A percentile compares a stretch with the other conserved stretches of the same genome.
Conservation (phyloP, 2,113 vertebrate species). For the Malurus cyaneus region DNA sequence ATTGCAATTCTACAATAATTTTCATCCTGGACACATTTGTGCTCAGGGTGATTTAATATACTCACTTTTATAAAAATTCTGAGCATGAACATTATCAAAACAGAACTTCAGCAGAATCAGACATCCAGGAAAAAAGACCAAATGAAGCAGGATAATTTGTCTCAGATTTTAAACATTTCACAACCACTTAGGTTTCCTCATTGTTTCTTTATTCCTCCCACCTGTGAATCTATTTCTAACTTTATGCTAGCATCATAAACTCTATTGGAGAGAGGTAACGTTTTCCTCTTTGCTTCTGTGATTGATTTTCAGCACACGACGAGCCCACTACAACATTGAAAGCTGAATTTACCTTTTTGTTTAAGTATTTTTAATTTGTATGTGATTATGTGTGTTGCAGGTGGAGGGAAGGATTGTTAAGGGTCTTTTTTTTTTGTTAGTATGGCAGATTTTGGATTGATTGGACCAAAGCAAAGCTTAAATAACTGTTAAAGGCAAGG, state of each 20-base stretch:
- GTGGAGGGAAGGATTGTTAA: neutral
- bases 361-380: neutral
- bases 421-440: neutral
- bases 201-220: neutral
- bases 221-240: neutral
- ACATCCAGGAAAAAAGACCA: neutral
- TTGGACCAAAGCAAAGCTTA: neutral
- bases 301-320: neutral
- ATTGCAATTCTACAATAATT: neutral
- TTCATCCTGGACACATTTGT: neutral
- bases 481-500: neutral
- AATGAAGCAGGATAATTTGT: neutral
- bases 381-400: rapidly evolving
- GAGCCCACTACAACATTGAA: neutral
- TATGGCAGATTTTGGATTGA: neutral
- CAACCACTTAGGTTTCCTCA: neutral
- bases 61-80: neutral
- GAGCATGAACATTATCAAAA: neutral
- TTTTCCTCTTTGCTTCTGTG: neutral
- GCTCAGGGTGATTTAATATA: neutral
- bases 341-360: neutral
- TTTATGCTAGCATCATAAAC: neutral
- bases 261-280: neutral
- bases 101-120: neutral
- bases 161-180: neutral